Conservation (phyloP, 2,113 vertebrate genomes). For the Pitta sordida region DNA sequence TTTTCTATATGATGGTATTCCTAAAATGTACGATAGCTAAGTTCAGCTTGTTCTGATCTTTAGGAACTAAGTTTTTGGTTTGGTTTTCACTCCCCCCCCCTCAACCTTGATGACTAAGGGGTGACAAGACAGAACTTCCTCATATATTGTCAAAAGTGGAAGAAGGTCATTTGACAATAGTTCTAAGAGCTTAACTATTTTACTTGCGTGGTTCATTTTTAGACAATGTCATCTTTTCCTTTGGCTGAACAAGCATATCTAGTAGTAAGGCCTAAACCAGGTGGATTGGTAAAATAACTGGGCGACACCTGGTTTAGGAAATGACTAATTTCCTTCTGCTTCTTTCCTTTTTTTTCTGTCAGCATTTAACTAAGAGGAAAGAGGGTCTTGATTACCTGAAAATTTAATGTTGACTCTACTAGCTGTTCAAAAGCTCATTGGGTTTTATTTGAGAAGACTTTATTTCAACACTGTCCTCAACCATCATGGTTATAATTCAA, state of each 20-base stretch:
- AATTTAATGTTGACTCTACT: neutral
- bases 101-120: neutral
- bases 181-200: neutral
- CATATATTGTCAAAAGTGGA: neutral
- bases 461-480: neutral
- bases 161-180: neutral
- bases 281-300: neutral
- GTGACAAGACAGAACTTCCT: neutral
- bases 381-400: neutral
- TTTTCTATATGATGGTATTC: neutral
- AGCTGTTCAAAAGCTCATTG: neutral
- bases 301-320: constrained; percentile 12
- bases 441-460: neutral
- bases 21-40: neutral
- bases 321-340: constrained; percentile 7
- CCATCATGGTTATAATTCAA: neutral
- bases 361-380: neutral
- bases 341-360: neutral
- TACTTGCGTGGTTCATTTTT: neutral
- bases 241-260: neutral
- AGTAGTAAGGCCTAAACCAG: neutral
- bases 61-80: neutral
- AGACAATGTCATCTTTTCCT: neutral
- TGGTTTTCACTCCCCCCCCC: too few species aligned
- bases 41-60: neutral